These are phyloP conservation scores for Nothoprocta pentlandii DNA, from an alignment of 2,113 vertebrate species.

Conservation along the genomic window DNA sequence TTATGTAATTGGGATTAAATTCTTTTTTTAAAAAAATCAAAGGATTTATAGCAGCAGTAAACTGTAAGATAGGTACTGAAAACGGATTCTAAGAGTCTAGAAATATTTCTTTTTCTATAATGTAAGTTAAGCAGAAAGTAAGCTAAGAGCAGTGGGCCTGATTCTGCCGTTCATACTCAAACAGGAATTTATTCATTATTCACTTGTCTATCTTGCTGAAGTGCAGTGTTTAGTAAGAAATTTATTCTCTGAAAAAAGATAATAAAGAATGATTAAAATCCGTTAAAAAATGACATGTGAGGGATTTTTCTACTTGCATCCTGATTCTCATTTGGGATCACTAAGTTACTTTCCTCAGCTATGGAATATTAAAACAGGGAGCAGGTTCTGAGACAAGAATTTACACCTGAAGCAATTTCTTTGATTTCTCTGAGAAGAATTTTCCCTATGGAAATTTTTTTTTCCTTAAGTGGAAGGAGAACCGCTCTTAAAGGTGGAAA, in stretches of 20 bases:
- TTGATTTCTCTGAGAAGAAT: not conserved
- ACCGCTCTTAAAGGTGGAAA: not conserved
- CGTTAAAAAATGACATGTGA: not conserved
- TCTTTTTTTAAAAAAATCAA: not conserved
- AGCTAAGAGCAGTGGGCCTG: not conserved
- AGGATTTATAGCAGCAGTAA: constrained; percentile 13
- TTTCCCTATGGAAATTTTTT: not conserved
- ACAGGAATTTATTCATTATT: not conserved
- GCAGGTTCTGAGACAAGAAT: not conserved
- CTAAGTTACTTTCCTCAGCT: not conserved
- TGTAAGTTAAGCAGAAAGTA: constrained; percentile 30
- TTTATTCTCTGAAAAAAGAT: not conserved
- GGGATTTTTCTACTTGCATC: not conserved
- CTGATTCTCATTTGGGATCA: not conserved
- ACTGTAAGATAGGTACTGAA: not conserved
- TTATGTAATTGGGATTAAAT: not conserved
- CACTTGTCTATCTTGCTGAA: not conserved
- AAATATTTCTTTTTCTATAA: constrained; percentile 2
- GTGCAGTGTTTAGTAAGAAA: not conserved
- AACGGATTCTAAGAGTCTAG: not conserved
- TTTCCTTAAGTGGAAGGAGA: not conserved
- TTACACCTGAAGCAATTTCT: not conserved
- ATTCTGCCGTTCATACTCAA: constrained; percentile 2
- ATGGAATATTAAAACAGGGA: not conserved
- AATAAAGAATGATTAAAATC: not conserved